These are phyloP conservation scores for Zaprionus bogoriensis DNA, from an alignment of 2,888 invertebrate genomes.

Conservation along the genomic window DNA sequence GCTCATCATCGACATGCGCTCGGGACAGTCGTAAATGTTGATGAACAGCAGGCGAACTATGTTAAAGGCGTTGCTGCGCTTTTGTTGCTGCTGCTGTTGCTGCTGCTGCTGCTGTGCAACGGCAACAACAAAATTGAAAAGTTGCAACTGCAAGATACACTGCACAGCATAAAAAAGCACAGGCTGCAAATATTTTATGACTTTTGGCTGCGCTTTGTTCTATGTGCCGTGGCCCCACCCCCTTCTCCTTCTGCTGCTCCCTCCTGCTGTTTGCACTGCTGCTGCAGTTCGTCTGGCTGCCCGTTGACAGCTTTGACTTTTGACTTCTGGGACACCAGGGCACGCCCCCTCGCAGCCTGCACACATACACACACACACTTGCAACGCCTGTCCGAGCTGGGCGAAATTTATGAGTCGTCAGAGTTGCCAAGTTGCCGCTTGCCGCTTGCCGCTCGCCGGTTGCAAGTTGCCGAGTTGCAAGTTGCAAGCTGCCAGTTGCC, in stretches of 20 bases:
- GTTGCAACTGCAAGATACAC: constrained; percentile 66
- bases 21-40: constrained; percentile 73
- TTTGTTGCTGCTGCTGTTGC: constrained; percentile 59
- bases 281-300: background rate
- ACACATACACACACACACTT: too few species aligned
- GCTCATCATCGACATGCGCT: constrained; percentile 7
- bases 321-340: constrained; percentile 46
- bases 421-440: constrained; percentile 31
- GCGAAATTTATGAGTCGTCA: constrained; percentile 51
- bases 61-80: constrained; percentile 72
- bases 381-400: constrained; percentile 43
- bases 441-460: constrained; percentile 10
- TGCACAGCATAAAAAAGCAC: constrained; percentile 18
- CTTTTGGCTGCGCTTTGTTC: constrained; percentile 54
- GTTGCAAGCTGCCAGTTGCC: constrained; percentile 11
- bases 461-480: constrained; percentile 33
- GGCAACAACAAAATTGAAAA: constrained; percentile 72
- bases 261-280: background rate
- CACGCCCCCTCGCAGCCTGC: constrained; percentile 34
- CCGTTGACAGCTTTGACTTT: constrained; percentile 68
- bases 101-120: constrained; percentile 54
- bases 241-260: background rate
- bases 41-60: constrained; percentile 77
- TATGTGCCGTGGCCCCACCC: constrained; percentile 26
- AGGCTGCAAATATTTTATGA: constrained; percentile 52